Conservation (phyloP, 2,888 invertebrate genomes). For the Steinernema hermaphroditum region DNA sequence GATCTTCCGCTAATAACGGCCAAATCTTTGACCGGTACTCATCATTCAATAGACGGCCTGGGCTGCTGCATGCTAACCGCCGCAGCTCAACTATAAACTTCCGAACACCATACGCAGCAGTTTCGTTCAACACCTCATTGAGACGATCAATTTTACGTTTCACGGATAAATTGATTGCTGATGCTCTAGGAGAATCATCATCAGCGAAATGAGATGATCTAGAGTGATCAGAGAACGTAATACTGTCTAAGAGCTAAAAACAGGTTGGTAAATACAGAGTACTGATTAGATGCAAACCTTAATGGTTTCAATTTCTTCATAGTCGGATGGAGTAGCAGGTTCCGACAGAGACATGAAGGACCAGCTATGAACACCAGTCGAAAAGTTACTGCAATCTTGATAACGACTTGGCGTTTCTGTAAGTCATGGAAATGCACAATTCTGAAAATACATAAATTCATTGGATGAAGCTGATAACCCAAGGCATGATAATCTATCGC, state of each 20-base stretch:
- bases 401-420: too few species aligned
- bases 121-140: not conserved
- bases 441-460: too few species aligned
- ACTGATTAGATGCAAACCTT: not conserved
- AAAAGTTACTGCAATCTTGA: too few species aligned
- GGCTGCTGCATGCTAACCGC: slow-evolving; percentile 35
- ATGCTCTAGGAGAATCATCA: not conserved
- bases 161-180: not conserved
- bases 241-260: slow-evolving; percentile 7
- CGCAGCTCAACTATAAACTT: not conserved
- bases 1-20: slow-evolving; percentile 52
- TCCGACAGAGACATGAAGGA: not conserved
- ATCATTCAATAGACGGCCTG: slow-evolving; percentile 55
- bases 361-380: too few species aligned
- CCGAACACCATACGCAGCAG: not conserved
- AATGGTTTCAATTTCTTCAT: slow-evolving; percentile 14
- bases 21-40: slow-evolving; percentile 51
- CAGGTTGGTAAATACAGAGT: too few species aligned
- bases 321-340: slow-evolving; percentile 8
- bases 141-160: slow-evolving; percentile 17
- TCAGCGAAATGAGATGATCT: not conserved
- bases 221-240: not conserved
- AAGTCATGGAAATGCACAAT: too few species aligned
- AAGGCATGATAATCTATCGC: too few species aligned
- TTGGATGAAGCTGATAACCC: too few species aligned